Conservation (phyloP, 2,797 vertebrate genomes). For the Gobionotothen gibberifrons region DNA sequence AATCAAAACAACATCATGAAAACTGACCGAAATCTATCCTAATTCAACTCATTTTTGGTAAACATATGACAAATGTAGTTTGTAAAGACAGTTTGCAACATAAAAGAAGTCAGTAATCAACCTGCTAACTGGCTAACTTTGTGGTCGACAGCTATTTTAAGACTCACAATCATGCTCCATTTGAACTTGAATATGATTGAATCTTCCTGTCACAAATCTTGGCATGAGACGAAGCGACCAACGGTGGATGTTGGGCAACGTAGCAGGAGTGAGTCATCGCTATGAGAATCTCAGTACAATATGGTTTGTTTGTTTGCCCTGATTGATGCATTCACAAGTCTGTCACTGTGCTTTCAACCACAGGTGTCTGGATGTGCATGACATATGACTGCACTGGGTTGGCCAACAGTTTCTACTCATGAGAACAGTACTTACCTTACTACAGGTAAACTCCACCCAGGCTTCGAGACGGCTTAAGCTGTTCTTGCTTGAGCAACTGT, state of each 20-base stretch:
- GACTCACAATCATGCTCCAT: not conserved
- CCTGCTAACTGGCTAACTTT: not conserved
- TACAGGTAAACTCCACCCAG: slow-evolving; percentile 28
- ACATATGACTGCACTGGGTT: not conserved
- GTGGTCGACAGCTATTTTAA: not conserved
- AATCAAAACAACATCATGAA: not conserved
- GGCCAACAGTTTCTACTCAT: slow-evolving; percentile 8
- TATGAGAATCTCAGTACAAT: slow-evolving; percentile 10
- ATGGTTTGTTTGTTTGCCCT: slow-evolving; percentile 31
- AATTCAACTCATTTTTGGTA: not conserved
- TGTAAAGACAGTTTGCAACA: not conserved
- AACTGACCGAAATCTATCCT: not conserved
- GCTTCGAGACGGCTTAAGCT: slow-evolving; percentile 23
- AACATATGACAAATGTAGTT: too few species aligned
- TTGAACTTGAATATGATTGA: not conserved
- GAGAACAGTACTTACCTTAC: slow-evolving; percentile 27
- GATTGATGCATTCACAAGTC: slow-evolving; percentile 15
- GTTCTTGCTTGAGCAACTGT: not conserved
- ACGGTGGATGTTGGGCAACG: slow-evolving; percentile 29
- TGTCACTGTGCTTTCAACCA: slow-evolving; percentile 27
- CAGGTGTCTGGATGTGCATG: slow-evolving; percentile 32
- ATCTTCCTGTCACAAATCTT: slow-evolving; percentile 12
- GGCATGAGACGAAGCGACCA: slow-evolving; percentile 34
- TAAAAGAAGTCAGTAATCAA: not conserved
- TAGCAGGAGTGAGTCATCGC: slow-evolving; percentile 45